Conservation (phyloP, 2,888 invertebrate genomes). For the Caenorhabditis plicata region DNA sequence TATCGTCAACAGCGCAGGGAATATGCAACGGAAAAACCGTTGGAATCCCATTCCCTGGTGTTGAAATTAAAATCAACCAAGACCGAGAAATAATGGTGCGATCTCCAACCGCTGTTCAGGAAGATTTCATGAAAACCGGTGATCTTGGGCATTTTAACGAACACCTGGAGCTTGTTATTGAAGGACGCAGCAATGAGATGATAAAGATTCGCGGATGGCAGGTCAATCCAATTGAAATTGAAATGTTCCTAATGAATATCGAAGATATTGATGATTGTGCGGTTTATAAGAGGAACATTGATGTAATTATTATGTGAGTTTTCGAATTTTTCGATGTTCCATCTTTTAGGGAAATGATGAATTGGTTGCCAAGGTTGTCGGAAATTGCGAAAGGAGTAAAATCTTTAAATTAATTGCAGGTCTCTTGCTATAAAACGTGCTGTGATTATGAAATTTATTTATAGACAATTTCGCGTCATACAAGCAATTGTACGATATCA, state of each 20-base stretch:
- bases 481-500: slow-evolving; percentile 35
- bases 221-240: slow-evolving; percentile 47
- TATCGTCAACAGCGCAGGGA: slow-evolving; percentile 37
- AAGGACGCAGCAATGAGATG: slow-evolving; percentile 47
- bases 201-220: slow-evolving; percentile 50
- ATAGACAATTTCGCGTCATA: slow-evolving; percentile 42
- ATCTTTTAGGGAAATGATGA: neutral
- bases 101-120: slow-evolving; percentile 22
- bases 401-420: slow-evolving; percentile 29
- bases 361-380: slow-evolving; percentile 26
- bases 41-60: slow-evolving; percentile 42
- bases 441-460: slow-evolving; percentile 1
- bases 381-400: slow-evolving; percentile 11
- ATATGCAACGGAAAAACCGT: slow-evolving; percentile 15
- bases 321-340: neutral
- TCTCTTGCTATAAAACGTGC: slow-evolving; percentile 2
- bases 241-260: slow-evolving; percentile 27
- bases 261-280: slow-evolving; percentile 37
- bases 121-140: slow-evolving; percentile 27
- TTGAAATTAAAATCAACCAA: slow-evolving; percentile 21
- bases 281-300: slow-evolving; percentile 13
- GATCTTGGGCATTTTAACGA: slow-evolving; percentile 15
- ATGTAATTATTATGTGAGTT: neutral
- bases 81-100: slow-evolving; percentile 38
- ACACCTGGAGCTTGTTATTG: slow-evolving; percentile 33